phyloP scores from a whole-genome alignment of 2,797 vertebrate species.

The Galago senegalensis region DNA sequence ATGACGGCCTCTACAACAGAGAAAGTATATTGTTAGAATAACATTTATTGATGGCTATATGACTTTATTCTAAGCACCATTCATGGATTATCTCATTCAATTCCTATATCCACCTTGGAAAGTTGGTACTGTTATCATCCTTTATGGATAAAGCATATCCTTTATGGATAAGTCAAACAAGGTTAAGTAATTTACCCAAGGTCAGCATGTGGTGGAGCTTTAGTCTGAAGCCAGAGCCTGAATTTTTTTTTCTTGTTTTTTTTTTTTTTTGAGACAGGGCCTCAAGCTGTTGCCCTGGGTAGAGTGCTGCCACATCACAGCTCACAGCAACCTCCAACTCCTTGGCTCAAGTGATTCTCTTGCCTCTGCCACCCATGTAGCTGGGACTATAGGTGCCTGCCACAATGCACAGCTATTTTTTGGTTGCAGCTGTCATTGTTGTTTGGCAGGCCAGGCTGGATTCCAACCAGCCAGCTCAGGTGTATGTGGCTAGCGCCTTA shows the following conservation, averaged over 20 bases:
- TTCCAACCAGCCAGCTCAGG: too few species aligned
- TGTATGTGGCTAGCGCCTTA: too few species aligned
- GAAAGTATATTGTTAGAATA: not conserved
- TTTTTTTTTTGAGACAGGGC: too few species aligned
- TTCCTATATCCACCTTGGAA: not conserved
- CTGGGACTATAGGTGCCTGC: too few species aligned
- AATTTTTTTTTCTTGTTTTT: not conserved
- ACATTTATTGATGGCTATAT: not conserved
- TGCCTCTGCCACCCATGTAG: too few species aligned
- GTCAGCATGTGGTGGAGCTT: not conserved
- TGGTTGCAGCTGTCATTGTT: too few species aligned
- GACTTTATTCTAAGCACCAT: not conserved
- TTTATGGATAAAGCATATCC: not conserved
- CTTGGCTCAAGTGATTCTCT: too few species aligned
- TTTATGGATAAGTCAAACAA: constrained; percentile 3
- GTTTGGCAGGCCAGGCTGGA: too few species aligned
- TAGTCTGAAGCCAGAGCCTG: constrained; percentile 12
- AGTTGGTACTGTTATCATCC: not conserved
- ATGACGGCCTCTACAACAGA: not conserved
- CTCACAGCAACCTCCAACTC: too few species aligned
- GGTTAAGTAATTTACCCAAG: not conserved
- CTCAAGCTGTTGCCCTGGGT: too few species aligned
- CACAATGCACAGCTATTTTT: too few species aligned
- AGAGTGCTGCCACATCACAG: too few species aligned
- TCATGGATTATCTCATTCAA: not conserved